These are phyloP conservation scores for Oscheius onirici DNA, from an alignment of 2,888 invertebrate genomes.

Conservation along the genomic window DNA sequence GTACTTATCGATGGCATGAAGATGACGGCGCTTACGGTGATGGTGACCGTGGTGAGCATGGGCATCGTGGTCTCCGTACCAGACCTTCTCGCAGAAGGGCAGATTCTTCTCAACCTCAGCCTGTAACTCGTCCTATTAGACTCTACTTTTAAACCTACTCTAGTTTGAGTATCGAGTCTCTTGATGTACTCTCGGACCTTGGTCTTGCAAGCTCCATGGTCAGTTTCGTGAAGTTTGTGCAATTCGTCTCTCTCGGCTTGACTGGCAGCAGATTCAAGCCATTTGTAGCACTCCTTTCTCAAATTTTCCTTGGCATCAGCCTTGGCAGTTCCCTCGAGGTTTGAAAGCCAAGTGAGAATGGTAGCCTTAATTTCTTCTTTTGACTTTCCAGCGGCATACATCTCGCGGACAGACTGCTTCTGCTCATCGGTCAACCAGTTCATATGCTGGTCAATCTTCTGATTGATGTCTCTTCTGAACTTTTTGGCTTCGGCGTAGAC, in stretches of 20 bases:
- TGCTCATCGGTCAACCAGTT: conserved; percentile 51
- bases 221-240: conserved; percentile 55
- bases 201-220: conserved; percentile 56
- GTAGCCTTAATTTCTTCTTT: conserved; percentile 56
- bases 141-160: not conserved
- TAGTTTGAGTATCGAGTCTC: conserved; percentile 40
- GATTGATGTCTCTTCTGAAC: conserved; percentile 30
- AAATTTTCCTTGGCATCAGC: conserved; percentile 36
- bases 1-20: conserved; percentile 45
- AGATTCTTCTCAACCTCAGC: conserved; percentile 54
- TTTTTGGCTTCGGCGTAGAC: conserved; percentile 14
- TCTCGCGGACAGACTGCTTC: conserved; percentile 37
- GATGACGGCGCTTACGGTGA: conserved; percentile 40
- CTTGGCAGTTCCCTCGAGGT: conserved; percentile 32
- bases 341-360: conserved; percentile 49
- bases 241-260: conserved; percentile 58
- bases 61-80: conserved; percentile 52
- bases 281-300: conserved; percentile 53
- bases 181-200: conserved; percentile 54
- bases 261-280: conserved; percentile 58
- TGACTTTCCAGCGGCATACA: conserved; percentile 46
- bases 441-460: conserved; percentile 47
- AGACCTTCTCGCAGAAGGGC: conserved; percentile 60
- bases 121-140: conserved; percentile 17
- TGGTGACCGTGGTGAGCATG: conserved; percentile 36